A percentile compares a stretch with the other conserved stretches of the same genome.
These are phyloP conservation scores for Drosophila cardini DNA, from an alignment of 1,140 invertebrate species.

Conservation along the genomic window DNA sequence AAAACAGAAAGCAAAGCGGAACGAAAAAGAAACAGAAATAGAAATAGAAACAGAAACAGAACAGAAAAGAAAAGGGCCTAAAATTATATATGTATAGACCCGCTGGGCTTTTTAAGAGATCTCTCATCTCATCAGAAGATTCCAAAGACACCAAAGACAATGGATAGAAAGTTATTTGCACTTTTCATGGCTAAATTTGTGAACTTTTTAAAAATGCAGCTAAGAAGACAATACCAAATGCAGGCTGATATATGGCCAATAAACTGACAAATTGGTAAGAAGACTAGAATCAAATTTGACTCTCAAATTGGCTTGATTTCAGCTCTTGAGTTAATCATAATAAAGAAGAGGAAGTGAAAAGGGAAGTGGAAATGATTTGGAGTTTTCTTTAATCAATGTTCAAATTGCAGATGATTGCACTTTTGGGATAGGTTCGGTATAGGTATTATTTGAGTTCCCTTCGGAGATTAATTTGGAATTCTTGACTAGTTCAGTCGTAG, in stretches of 20 bases:
- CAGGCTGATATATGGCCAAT: constrained; percentile 54
- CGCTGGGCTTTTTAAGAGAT: not conserved
- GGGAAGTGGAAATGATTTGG: constrained; percentile 57
- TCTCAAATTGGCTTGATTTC: constrained; percentile 23
- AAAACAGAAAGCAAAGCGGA: constrained; percentile 16
- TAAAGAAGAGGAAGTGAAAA: constrained; percentile 4
- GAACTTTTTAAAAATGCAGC: constrained; percentile 9
- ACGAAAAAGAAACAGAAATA: constrained; percentile 1
- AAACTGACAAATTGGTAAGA: constrained; percentile 58
- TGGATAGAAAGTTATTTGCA: constrained; percentile 71
- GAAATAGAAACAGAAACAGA: constrained; percentile 26
- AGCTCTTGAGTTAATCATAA: constrained; percentile 35
- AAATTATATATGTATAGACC: constrained; percentile 4
- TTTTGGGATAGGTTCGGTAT: constrained; percentile 26
- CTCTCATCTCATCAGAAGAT: not conserved
- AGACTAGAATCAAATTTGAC: constrained; percentile 14
- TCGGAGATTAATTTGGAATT: not conserved
- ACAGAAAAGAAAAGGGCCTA: constrained; percentile 17
- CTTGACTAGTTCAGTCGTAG: not conserved
- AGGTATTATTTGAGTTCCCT: not conserved
- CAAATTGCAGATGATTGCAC: constrained; percentile 62
- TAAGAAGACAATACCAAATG: constrained; percentile 29
- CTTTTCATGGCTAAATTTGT: constrained; percentile 49
- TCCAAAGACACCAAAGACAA: constrained; percentile 65
- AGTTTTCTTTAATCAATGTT: constrained; percentile 40